phyloP scores from a whole-genome alignment of 2,888 invertebrate genomes.

The Pseudococcus longispinus region DNA sequence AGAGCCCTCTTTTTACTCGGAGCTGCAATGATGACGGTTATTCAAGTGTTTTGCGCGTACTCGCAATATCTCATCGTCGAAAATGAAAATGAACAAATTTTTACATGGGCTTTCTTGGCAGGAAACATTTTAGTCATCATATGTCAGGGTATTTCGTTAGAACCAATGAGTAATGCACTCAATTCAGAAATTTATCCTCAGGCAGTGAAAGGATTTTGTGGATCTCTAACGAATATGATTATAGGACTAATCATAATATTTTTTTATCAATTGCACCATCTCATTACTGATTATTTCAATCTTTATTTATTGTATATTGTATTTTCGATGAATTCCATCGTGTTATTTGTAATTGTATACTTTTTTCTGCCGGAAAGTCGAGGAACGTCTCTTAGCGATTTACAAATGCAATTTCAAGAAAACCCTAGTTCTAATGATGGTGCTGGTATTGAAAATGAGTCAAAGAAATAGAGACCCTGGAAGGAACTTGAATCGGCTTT shows the following conservation, averaged over 20 bases:
- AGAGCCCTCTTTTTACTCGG: background rate
- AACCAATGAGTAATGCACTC: background rate
- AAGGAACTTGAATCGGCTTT: too few species aligned
- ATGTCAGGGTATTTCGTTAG: background rate
- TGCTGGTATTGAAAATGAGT: too few species aligned
- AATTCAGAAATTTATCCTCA: constrained; percentile 20
- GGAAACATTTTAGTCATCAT: background rate
- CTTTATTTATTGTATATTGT: background rate
- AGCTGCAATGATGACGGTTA: background rate
- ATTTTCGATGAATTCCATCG: background rate
- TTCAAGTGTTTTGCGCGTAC: background rate
- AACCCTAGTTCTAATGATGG: background rate
- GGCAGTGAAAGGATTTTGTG: constrained; percentile 22
- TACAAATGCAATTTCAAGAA: constrained; percentile 12
- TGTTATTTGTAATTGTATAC: background rate
- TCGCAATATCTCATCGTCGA: background rate
- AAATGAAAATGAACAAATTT: background rate
- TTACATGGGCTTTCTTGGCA: background rate
- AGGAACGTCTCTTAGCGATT: background rate
- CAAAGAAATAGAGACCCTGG: too few species aligned
- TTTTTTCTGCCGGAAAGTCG: constrained; percentile 14
- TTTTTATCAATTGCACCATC: background rate
- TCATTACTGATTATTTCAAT: background rate
- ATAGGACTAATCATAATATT: background rate
- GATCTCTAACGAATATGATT: background rate